Evolutionary conservation across 2,888 invertebrate genomes (phyloP).

Genomic region (Patella pellucida): DNA sequence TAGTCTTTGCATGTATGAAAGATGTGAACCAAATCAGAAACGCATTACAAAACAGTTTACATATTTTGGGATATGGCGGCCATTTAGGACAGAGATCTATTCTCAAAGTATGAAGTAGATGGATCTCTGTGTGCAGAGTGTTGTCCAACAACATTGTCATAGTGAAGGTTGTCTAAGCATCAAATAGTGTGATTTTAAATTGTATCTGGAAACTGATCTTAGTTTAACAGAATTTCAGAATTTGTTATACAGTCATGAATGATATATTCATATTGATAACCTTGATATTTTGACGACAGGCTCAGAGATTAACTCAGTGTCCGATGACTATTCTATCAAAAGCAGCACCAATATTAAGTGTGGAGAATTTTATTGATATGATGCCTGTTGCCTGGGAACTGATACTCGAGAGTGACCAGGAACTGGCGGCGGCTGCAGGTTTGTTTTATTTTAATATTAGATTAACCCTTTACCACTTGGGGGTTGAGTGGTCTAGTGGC

Average conservation of each 20-base stretch:
- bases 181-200: no score
- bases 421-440: conserved; percentile 74
- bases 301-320: conserved; percentile 90
- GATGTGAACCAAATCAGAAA: no score
- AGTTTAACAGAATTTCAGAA: neutral
- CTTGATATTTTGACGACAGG: conserved; percentile 72
- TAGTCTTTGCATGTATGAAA: no score
- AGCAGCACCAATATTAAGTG: conserved; percentile 79
- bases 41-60: no score
- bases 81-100: no score
- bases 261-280: neutral
- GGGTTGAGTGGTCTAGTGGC: no score
- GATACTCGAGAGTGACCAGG: conserved; percentile 87
- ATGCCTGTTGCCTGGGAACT: conserved; percentile 96
- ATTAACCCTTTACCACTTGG: no score
- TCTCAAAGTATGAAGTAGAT: no score
- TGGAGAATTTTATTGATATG: conserved; percentile 86
- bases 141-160: no score
- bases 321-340: conserved; percentile 69
- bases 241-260: neutral
- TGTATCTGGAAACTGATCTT: neutral
- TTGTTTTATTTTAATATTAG: conserved; percentile 4
- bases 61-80: no score
- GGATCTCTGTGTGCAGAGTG: no score
- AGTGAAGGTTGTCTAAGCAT: no score